phyloP scores from a whole-genome alignment of 1,140 invertebrate genomes.

The Aporrectodea caliginosa region DNA sequence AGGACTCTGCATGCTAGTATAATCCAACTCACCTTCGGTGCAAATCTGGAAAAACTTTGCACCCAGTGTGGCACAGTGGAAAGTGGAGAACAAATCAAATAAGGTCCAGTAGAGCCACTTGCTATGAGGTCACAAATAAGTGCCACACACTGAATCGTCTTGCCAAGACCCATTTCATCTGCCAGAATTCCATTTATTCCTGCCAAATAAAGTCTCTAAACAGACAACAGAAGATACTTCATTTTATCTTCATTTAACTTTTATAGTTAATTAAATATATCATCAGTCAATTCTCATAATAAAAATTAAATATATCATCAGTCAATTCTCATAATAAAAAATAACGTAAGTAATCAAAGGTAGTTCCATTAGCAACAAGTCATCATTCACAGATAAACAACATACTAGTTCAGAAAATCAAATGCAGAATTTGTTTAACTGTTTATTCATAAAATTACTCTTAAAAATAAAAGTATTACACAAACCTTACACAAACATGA shows the following conservation, averaged over 20 bases:
- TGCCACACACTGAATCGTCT: slow-evolving; percentile 99
- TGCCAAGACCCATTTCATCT: slow-evolving; percentile 79
- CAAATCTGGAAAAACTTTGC: slow-evolving; percentile 66
- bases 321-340: background rate
- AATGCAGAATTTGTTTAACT: background rate
- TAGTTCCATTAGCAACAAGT: background rate
- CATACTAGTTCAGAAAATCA: background rate
- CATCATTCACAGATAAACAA: background rate
- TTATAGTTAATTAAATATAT: background rate
- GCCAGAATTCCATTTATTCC: slow-evolving; percentile 74
- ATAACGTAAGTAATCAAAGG: background rate
- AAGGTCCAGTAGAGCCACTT: slow-evolving; percentile 19
- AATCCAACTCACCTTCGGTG: slow-evolving; percentile 57
- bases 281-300: background rate
- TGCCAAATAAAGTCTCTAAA: slow-evolving; percentile 26
- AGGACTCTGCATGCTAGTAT: no score
- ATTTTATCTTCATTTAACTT: no score
- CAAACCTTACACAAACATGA: background rate
- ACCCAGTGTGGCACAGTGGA: slow-evolving; percentile 71
- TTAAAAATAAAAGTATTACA: background rate
- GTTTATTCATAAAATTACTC: background rate
- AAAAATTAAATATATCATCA: background rate
- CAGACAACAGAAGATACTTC: background rate
- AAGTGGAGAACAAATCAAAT: slow-evolving; percentile 59
- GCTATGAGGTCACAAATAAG: slow-evolving; percentile 83